Evolutionary conservation across 2,888 invertebrate genomes (phyloP).

Genomic region (Gerris lacustris): DNA sequence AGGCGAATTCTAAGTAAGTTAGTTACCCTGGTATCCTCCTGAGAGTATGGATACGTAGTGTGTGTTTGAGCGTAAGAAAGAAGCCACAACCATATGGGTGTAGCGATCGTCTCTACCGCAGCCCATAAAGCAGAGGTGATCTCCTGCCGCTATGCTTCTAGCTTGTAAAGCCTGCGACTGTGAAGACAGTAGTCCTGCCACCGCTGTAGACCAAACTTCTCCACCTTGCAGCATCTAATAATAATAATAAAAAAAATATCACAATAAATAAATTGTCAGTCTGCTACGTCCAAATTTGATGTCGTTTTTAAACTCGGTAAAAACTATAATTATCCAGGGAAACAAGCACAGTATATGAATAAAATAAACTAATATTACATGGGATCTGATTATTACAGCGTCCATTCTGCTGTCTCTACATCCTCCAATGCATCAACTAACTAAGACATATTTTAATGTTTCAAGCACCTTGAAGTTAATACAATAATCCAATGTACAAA

Average conservation of each 20-base stretch:
- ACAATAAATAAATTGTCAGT: too few species aligned
- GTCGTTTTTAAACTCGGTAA: too few species aligned
- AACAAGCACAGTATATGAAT: too few species aligned
- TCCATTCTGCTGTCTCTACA: too few species aligned
- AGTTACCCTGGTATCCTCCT: slow-evolving; percentile 63
- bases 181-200: slow-evolving; percentile 79
- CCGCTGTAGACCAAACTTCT: slow-evolving; percentile 83
- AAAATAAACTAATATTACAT: too few species aligned
- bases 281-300: too few species aligned
- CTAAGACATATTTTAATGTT: too few species aligned
- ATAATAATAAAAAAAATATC: not conserved
- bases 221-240: slow-evolving; percentile 90
- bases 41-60: slow-evolving; percentile 83
- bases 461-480: too few species aligned
- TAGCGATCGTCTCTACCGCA: slow-evolving; percentile 91
- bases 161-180: slow-evolving; percentile 77
- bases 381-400: too few species aligned
- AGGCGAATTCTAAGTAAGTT: not conserved
- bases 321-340: too few species aligned
- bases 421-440: too few species aligned
- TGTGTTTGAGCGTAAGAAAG: slow-evolving; percentile 86
- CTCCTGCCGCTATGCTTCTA: slow-evolving; percentile 73
- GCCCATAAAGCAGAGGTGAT: slow-evolving; percentile 84
- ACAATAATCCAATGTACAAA: too few species aligned
- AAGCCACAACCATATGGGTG: slow-evolving; percentile 95